Base-by-base conservation (phyloP, 2,888 invertebrate genomes). In the Drosophila neutralis region DNA sequence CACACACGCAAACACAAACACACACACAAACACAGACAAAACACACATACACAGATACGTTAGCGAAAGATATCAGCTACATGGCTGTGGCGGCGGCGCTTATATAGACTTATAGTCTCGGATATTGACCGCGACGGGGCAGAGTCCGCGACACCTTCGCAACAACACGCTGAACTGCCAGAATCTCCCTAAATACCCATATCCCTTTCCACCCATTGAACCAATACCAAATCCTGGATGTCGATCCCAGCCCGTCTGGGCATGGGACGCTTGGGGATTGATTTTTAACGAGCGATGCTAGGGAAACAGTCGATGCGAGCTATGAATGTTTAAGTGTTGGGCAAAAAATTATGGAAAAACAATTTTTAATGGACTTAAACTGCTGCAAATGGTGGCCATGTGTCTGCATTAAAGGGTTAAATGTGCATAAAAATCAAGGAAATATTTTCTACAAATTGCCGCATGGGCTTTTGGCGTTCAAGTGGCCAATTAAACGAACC, bases 31-130 rank as follows among this genome's bases (percentile, higher is more conserved):
- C 53, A 58, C 29, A 62, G 33, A 62, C 29, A 29, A 29, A 29
- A 57, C 38, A 57, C 11, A 67, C 58, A 71, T 5, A 52, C 38
- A 66, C 27, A 64, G 73, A 69, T 73, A 66, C 69, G 78, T 64
- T 75, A 73, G 70, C 63, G 45, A 74, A 76, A 74, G 82, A 89
- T 84, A 87, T 80, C 82, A 65, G 70, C 75, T 62, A 65, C 69
- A 77, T 74, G 73, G 75, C 67, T 76, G 73, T 76, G 68, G 73
- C 62, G 59, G 66, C 73, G 70, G 60, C 90, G 81, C 89, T 89
- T 87, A 82, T 90, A 80, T 84, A 77, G 89, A 90, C 90, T 89
- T 89, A 87, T 82, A 87, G 84, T 75, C 82, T 86, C 84, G 71
- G 81, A 80, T 90, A 88, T 86, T 90, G 85, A 86, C 85, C 85